Percentiles rank a stretch among this genome's conserved stretches.
Conservation (phyloP, 1,140 invertebrate species). For the Apis mellifera region Amel_HAv3.1 CM009938.2:7544501-7545000, state of each 20-base stretch:
- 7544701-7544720: constrained; percentile 19
- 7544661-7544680: background rate
- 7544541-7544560: background rate
- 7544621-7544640: background rate
- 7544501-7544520: background rate
- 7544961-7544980: too few relatives aligned
- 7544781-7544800: constrained; percentile 35
- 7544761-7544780: background rate
- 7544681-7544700: background rate
- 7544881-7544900: too few relatives aligned
- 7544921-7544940: too few relatives aligned
- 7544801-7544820: constrained; percentile 15
- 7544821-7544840: background rate
- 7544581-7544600: too few relatives aligned
- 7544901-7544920: too few relatives aligned
- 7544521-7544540: background rate
- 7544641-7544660: background rate
- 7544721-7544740: background rate
- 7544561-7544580: too few relatives aligned
- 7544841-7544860: too few relatives aligned
- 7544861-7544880: too few relatives aligned
- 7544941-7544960: too few relatives aligned
- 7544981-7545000: too few relatives aligned
- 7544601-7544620: background rate
- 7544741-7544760: constrained; percentile 13